phyloP scores from a whole-genome alignment of 2,113 vertebrate species.

The Thunnus thynnus region DNA sequence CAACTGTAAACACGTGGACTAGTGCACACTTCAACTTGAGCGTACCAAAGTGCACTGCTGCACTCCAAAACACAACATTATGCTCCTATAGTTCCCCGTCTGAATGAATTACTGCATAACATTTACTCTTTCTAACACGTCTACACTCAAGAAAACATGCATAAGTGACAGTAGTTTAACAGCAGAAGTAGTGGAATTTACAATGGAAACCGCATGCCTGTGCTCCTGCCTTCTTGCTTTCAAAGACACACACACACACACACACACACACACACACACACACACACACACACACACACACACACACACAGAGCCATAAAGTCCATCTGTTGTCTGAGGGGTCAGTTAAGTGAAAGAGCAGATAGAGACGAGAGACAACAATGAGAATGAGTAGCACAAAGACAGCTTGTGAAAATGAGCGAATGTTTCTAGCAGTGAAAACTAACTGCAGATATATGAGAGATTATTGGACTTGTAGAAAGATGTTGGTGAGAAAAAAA shows the following conservation, averaged over 20 bases:
- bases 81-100: too few relatives aligned
- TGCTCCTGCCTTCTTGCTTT: neutral
- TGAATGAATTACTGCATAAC: neutral
- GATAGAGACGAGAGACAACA: neutral
- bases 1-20: too few relatives aligned
- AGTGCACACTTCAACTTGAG: neutral
- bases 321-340: constrained; percentile 54
- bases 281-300: constrained; percentile 25
- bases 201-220: neutral
- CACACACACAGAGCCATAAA: constrained; percentile 37
- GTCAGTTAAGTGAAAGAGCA: constrained; percentile 26
- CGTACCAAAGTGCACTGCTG: too few relatives aligned
- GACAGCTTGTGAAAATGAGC: too few relatives aligned
- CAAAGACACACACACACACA: neutral
- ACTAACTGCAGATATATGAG: too few relatives aligned
- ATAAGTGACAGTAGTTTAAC: too few relatives aligned
- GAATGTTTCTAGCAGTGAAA: too few relatives aligned
- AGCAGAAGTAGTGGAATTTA: constrained; percentile 19
- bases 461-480: too few relatives aligned
- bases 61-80: neutral
- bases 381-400: neutral
- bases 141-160: too few relatives aligned
- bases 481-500: too few relatives aligned
- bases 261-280: constrained; percentile 2
- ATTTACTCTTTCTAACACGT: neutral